Conservation (phyloP, 2,113 vertebrate species). For the Coryphaenoides rupestris region DNA sequence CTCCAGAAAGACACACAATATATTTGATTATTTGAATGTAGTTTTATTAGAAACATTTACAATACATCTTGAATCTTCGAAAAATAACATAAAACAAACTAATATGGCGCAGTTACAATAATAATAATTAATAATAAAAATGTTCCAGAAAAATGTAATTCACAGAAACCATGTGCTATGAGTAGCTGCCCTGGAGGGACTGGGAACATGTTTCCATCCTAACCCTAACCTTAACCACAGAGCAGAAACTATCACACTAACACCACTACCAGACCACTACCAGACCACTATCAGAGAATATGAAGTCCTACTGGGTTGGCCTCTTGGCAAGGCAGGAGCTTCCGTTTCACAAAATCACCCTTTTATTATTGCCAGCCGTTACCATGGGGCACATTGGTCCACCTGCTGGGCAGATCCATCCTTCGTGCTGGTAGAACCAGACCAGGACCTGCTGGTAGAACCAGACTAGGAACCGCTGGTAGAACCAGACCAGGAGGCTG, state of each 20-base stretch:
- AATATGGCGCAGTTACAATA: slow-evolving; percentile 80
- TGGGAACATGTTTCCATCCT: too few relatives aligned
- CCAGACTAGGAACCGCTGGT: too few relatives aligned
- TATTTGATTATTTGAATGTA: slow-evolving; percentile 68
- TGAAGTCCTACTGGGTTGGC: slow-evolving; percentile 67
- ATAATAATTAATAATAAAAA: slow-evolving; percentile 58
- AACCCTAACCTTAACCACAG: too few relatives aligned
- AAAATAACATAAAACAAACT: slow-evolving; percentile 80
- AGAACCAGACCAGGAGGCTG: too few relatives aligned
- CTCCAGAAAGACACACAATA: slow-evolving; percentile 7
- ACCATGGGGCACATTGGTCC: too few relatives aligned
- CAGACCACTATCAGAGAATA: slow-evolving; percentile 72
- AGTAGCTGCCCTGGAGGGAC: slow-evolving; percentile 72
- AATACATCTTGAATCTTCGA: slow-evolving; percentile 78
- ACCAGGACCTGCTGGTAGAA: too few relatives aligned
- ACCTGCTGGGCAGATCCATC: too few relatives aligned
- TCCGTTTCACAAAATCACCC: too few relatives aligned
- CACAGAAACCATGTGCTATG: slow-evolving; percentile 76
- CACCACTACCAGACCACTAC: slow-evolving; percentile 66
- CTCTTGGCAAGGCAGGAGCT: slow-evolving; percentile 53
- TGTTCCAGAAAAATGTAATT: slow-evolving; percentile 32
- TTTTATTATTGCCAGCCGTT: too few relatives aligned
- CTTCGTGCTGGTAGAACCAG: too few relatives aligned
- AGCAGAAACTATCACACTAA: slow-evolving; percentile 72
- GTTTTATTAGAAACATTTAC: slow-evolving; percentile 86